Evolutionary conservation across 2,113 vertebrate genomes (phyloP).

Genomic region (Myrmecobius fasciatus): DNA sequence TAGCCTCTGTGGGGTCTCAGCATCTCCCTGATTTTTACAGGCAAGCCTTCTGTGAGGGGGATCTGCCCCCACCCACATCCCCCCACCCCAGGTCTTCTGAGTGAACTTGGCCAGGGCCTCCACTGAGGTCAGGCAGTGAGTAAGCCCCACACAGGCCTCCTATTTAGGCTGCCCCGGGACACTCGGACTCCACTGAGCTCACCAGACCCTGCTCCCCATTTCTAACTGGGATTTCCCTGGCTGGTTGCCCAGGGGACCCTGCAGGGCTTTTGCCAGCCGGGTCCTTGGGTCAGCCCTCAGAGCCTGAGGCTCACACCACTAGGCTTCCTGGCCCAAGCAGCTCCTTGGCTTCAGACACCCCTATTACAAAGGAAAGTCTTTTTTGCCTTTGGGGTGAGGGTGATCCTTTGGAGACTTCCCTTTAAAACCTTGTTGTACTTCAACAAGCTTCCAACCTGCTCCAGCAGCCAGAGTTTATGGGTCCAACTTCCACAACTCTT

Average conservation of each 20-base stretch:
- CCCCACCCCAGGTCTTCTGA: too few species aligned
- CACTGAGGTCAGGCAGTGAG: not conserved
- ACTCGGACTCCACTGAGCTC: not conserved
- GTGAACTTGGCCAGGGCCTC: not conserved
- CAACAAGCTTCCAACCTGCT: not conserved
- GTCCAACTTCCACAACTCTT: not conserved
- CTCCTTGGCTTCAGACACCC: not conserved
- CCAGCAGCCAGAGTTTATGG: not conserved
- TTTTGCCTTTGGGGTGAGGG: not conserved
- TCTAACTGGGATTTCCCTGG: not conserved
- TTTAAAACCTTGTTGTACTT: not conserved
- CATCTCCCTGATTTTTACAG: too few species aligned
- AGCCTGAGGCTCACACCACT: not conserved
- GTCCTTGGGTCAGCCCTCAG: not conserved
- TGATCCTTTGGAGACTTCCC: not conserved
- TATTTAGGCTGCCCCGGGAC: not conserved
- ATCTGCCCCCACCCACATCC: too few species aligned
- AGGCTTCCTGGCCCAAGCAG: not conserved
- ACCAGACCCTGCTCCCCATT: not conserved
- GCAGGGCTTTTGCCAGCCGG: not conserved
- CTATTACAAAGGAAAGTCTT: not conserved
- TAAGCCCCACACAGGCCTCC: not conserved
- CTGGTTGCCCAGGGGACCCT: not conserved
- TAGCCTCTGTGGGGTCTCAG: not conserved
- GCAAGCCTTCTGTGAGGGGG: not conserved